Percentiles rank a stretch among this genome's conserved stretches.
Conservation (phyloP, 2,113 vertebrate species). For the Petrocephalus microphthalmus region DNA sequence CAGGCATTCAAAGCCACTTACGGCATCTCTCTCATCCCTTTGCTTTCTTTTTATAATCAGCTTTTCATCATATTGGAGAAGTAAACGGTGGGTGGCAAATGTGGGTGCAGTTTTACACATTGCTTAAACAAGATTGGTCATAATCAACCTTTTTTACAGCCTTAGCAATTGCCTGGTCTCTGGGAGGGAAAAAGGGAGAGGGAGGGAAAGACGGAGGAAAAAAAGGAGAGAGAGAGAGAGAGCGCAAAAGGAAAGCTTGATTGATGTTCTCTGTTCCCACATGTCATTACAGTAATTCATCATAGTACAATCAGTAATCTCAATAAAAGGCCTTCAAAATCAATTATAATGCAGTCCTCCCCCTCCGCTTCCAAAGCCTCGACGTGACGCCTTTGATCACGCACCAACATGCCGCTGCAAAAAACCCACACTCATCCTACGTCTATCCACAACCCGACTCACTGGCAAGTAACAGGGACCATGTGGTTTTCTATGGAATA, state of each 20-base stretch:
- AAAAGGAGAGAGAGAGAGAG: neutral
- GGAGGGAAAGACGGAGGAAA: neutral
- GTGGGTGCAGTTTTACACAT: neutral
- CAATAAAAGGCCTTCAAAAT: neutral
- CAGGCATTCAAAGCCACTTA: neutral
- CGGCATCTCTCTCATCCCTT: neutral
- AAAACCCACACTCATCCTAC: neutral
- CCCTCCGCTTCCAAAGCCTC: neutral
- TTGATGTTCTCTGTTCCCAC: neutral
- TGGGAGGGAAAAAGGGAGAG: conserved; percentile 21
- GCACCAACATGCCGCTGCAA: neutral
- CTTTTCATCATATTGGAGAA: neutral
- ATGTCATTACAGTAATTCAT: neutral
- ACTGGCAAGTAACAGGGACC: neutral
- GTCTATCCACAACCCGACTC: neutral
- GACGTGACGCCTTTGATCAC: neutral
- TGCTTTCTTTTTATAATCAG: neutral
- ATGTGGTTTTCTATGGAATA: neutral
- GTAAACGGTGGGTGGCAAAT: neutral
- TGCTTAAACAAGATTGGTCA: neutral
- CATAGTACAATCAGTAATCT: neutral
- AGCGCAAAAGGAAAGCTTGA: neutral
- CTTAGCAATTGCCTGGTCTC: conserved; percentile 71
- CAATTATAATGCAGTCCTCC: neutral
- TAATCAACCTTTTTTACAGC: neutral